These are phyloP conservation scores for Hippocampus guttulatus DNA, from an alignment of 2,113 vertebrate genomes.

Conservation along the genomic window DNA sequence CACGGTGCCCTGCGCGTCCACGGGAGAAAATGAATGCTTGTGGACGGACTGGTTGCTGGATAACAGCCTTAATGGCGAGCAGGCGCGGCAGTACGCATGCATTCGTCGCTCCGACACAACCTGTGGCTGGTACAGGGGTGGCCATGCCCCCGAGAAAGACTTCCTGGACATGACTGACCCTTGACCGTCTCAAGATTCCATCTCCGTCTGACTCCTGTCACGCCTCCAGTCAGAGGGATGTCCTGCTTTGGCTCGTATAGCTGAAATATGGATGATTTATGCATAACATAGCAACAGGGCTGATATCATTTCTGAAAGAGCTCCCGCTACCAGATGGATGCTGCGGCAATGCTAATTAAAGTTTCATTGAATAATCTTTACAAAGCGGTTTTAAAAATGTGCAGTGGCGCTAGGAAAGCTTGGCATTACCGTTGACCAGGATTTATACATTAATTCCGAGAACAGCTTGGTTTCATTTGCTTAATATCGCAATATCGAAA, in stretches of 20 bases:
- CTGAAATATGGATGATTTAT: constrained; percentile 22
- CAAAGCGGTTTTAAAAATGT: neutral
- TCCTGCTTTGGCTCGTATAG: constrained; percentile 35
- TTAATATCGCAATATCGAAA: neutral
- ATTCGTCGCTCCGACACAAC: constrained; percentile 78
- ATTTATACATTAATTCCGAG: neutral
- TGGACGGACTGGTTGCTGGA: constrained; percentile 89
- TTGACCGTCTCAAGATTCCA: constrained; percentile 56
- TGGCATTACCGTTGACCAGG: neutral
- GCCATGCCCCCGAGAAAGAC: constrained; percentile 78
- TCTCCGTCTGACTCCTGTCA: constrained; percentile 12
- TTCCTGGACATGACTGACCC: constrained; percentile 83
- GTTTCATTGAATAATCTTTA: constrained; percentile 9
- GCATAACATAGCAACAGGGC: constrained; percentile 22
- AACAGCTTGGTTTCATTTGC: neutral
- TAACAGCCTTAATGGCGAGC: constrained; percentile 76
- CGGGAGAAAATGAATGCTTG: constrained; percentile 80
- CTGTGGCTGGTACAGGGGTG: constrained; percentile 85
- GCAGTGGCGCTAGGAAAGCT: neutral
- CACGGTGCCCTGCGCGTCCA: constrained; percentile 75
- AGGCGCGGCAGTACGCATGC: constrained; percentile 84
- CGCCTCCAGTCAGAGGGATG: constrained; percentile 18
- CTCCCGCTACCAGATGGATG: constrained; percentile 27
- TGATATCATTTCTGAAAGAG: constrained; percentile 13
- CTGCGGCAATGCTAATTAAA: constrained; percentile 22